These are phyloP conservation scores for Rhagonycha lutea DNA, from an alignment of 2,888 invertebrate species.

Conservation along the genomic window DNA sequence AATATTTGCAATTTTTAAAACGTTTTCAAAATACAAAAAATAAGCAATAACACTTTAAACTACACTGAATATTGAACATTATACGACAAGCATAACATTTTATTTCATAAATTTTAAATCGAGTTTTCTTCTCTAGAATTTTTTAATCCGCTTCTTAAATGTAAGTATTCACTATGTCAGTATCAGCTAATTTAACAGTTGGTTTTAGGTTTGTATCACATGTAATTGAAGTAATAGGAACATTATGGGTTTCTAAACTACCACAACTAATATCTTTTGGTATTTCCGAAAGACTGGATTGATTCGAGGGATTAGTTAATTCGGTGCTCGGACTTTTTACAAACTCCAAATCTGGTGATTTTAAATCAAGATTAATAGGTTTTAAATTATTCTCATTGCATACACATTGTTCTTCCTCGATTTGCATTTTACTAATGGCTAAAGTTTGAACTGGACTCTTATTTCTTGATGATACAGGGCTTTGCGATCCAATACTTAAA, in stretches of 20 bases:
- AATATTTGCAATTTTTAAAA: background rate
- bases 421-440: conserved; percentile 13
- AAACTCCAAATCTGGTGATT: conserved; percentile 44
- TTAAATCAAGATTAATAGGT: conserved; percentile 14
- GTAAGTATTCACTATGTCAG: background rate
- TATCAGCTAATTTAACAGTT: background rate
- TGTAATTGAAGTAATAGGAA: background rate
- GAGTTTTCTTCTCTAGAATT: background rate
- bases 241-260: conserved; percentile 13
- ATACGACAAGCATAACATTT: background rate
- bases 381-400: background rate
- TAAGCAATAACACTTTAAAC: background rate
- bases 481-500: conserved; percentile 33
- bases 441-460: conserved; percentile 17
- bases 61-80: background rate
- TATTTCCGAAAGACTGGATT: conserved; percentile 16
- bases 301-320: conserved; percentile 42
- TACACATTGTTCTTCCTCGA: conserved; percentile 4
- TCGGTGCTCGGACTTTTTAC: conserved; percentile 49
- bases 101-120: background rate
- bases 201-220: background rate
- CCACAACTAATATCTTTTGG: conserved; percentile 13
- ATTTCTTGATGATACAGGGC: conserved; percentile 15
- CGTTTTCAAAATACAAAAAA: background rate
- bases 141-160: background rate